These are phyloP conservation scores for Oncorhynchus kisutch DNA, from an alignment of 2,113 vertebrate species.

Conservation along the genomic window DNA sequence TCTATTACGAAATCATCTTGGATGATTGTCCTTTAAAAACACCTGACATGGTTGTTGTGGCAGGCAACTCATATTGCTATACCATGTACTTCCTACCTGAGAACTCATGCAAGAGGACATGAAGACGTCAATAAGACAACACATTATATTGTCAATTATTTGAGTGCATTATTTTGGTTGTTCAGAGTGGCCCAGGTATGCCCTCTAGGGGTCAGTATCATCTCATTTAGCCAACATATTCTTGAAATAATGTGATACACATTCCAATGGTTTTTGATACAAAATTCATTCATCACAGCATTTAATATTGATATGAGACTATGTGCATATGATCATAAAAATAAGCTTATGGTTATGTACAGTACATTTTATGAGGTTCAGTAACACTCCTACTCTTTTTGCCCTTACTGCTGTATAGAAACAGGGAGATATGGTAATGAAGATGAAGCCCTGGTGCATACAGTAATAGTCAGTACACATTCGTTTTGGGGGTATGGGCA, in stretches of 20 bases:
- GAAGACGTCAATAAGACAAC: too few relatives aligned
- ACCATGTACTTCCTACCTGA: too few relatives aligned
- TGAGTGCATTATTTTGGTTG: neutral
- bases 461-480: slow-evolving; percentile 1
- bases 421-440: neutral
- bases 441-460: neutral
- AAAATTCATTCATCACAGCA: neutral
- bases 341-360: neutral
- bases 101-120: too few relatives aligned
- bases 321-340: neutral
- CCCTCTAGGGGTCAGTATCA: neutral
- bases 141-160: too few relatives aligned
- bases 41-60: too few relatives aligned
- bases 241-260: neutral
- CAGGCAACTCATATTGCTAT: too few relatives aligned
- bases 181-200: neutral
- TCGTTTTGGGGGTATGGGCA: neutral
- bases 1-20: too few relatives aligned
- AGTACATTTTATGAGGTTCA: neutral
- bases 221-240: neutral
- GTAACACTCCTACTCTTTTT: neutral
- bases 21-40: too few relatives aligned
- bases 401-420: neutral
- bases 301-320: neutral
- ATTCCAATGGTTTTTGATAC: neutral